Conservation (phyloP, 2,888 invertebrate genomes). For the Tupiocoris notatus region DNA sequence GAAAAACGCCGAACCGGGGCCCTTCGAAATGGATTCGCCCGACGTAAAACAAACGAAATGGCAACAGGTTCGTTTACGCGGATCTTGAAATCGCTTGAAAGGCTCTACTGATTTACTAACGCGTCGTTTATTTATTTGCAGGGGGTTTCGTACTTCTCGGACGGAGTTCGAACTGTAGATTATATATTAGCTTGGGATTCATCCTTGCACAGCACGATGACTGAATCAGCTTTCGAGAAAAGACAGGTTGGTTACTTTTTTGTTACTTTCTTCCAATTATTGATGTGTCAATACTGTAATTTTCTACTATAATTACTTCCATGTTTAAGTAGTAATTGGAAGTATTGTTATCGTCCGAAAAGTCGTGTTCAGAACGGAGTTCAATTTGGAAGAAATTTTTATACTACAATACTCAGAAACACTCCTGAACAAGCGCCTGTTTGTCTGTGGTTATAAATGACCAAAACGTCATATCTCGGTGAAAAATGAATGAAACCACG, state of each 20-base stretch:
- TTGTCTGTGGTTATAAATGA: too few relatives aligned
- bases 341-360: too few relatives aligned
- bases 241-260: conserved; percentile 2
- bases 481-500: too few relatives aligned
- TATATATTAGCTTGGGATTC: conserved; percentile 27
- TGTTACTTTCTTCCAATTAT: too few relatives aligned
- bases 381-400: too few relatives aligned
- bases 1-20: background rate
- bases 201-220: background rate
- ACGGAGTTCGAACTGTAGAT: conserved; percentile 22
- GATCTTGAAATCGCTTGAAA: background rate
- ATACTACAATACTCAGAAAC: too few relatives aligned
- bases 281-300: too few relatives aligned
- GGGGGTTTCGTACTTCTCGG: conserved; percentile 10
- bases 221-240: background rate
- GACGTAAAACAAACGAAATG: conserved; percentile 18
- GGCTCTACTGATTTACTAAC: background rate
- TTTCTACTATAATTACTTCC: too few relatives aligned
- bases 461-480: too few relatives aligned
- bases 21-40: conserved; percentile 13
- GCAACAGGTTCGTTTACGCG: background rate
- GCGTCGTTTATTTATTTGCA: background rate
- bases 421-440: too few relatives aligned
- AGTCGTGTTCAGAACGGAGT: too few relatives aligned
- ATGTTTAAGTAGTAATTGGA: too few relatives aligned